Conservation (phyloP, 1,140 invertebrate genomes). For the Anthonomus grandis region DNA sequence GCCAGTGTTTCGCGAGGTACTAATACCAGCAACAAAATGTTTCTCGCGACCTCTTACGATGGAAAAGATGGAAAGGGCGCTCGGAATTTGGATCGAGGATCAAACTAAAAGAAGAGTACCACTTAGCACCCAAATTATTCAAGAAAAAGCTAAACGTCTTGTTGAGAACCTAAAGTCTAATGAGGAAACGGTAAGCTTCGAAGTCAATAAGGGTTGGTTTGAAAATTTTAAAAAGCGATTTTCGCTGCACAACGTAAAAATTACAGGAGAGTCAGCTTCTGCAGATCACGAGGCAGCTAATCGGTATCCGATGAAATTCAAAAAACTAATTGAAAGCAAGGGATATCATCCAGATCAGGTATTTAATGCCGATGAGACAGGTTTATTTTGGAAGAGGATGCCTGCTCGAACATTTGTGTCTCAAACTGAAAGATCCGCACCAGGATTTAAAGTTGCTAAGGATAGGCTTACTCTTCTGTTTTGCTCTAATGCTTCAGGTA, state of each 20-base stretch:
- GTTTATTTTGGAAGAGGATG: conserved; percentile 17
- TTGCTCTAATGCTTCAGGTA: not conserved
- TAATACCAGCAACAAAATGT: no score
- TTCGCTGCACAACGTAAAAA: conserved; percentile 18
- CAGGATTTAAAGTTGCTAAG: conserved; percentile 10
- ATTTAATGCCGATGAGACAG: conserved; percentile 11
- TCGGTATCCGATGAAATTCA: conserved; percentile 9
- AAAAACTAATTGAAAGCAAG: conserved; percentile 4
- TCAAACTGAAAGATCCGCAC: conserved; percentile 4
- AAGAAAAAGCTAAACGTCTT: no score
- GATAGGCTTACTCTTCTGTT: not conserved
- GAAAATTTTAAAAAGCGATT: conserved; percentile 10
- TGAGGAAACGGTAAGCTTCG: no score
- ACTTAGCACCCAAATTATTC: no score
- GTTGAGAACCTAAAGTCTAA: no score
- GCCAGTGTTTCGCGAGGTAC: no score
- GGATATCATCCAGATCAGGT: conserved; percentile 13
- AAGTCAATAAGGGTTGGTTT: conserved; percentile 6
- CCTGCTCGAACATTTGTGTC: conserved; percentile 7
- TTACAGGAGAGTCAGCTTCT: conserved; percentile 10
- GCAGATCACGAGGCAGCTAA: conserved; percentile 3
- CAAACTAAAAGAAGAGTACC: no score
- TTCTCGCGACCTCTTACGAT: no score
- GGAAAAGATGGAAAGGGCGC: no score
- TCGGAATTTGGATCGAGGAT: no score